Conservation (phyloP, 2,797 vertebrate species). For the Synaphobranchus kaupii region DNA sequence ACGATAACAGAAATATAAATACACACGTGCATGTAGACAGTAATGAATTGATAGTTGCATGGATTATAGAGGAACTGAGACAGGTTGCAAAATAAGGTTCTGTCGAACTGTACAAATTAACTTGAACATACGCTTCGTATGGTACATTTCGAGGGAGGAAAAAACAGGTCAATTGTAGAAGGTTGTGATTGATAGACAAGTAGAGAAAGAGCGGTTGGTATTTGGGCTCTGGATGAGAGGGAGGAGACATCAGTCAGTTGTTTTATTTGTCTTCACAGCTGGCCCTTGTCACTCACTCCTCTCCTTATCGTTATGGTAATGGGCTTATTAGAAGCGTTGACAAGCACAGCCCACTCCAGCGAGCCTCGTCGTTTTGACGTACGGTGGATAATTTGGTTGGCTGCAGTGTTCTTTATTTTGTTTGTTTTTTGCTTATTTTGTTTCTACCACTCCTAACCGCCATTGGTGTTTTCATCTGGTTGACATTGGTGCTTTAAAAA, state of each 20-base stretch:
- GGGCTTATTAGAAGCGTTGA: neutral
- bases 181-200: constrained; percentile 36
- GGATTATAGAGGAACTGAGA: neutral
- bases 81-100: neutral
- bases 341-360: neutral
- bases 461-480: neutral
- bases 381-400: neutral
- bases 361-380: neutral
- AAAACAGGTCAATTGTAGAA: constrained; percentile 33
- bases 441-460: too few relatives aligned
- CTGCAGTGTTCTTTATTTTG: neutral
- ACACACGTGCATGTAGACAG: neutral
- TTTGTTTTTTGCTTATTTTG: neutral
- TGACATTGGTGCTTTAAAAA: neutral
- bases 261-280: neutral
- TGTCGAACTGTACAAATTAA: neutral
- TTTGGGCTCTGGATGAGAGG: neutral
- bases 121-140: neutral
- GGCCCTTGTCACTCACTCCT: neutral
- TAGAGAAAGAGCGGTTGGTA: constrained; percentile 15
- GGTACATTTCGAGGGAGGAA: constrained; percentile 3
- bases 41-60: neutral
- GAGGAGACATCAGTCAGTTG: neutral
- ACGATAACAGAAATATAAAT: neutral
- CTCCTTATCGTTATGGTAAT: neutral